Conservation (phyloP, 2,113 vertebrate species). For the Gracilinanus agilis region DNA sequence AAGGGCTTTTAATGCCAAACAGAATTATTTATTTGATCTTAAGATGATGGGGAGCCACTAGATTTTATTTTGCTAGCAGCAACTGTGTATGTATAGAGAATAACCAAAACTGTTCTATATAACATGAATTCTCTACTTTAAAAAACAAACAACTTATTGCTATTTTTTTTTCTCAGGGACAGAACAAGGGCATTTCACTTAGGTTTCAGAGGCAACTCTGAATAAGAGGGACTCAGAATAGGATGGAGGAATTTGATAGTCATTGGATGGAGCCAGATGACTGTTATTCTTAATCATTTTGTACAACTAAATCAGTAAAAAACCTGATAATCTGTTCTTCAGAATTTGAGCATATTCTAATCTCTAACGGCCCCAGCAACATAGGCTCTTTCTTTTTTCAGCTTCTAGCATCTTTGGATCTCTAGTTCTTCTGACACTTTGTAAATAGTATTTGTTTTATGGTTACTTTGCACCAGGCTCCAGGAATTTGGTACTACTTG, state of each 20-base stretch:
- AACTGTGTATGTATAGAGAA: background rate
- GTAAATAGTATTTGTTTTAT: background rate
- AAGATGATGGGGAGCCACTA: background rate
- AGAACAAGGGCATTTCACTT: background rate
- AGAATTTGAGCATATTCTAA: background rate
- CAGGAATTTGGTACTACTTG: background rate
- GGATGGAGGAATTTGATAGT: background rate
- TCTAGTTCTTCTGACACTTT: background rate
- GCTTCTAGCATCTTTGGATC: background rate
- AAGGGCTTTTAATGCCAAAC: background rate
- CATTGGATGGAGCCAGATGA: background rate
- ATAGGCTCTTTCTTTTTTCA: background rate
- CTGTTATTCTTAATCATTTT: background rate
- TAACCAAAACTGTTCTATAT: background rate
- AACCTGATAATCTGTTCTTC: background rate
- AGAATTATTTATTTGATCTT: background rate
- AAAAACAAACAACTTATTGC: background rate
- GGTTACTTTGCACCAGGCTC: background rate
- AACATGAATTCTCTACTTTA: too few species aligned
- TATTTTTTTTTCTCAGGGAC: background rate
- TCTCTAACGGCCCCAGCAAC: background rate
- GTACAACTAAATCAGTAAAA: background rate
- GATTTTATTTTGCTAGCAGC: background rate
- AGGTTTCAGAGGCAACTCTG: background rate
- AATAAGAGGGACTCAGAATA: background rate